A percentile compares a stretch with the other conserved stretches of the same genome.
phyloP scores from a whole-genome alignment of 1,140 invertebrate genomes.

The Pseudomyrmex concolor region DNA sequence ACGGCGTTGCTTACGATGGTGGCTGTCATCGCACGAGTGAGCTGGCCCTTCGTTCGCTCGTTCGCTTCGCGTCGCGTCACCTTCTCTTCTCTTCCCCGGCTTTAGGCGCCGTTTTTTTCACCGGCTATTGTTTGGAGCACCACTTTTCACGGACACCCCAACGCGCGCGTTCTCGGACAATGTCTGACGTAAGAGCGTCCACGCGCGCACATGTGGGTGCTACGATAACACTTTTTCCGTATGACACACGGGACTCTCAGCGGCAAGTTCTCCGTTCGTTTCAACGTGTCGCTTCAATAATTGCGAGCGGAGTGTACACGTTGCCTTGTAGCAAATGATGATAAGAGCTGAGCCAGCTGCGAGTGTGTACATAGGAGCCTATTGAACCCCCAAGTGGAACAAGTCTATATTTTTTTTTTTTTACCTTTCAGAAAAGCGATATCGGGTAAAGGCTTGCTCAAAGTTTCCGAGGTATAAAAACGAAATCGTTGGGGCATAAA shows the following conservation, averaged over 20 bases:
- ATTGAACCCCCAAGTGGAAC: slow-evolving; percentile 22
- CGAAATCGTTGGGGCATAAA: not conserved
- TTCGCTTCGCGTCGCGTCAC: slow-evolving; percentile 44
- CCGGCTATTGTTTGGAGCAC: slow-evolving; percentile 59
- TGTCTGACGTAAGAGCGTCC: slow-evolving; percentile 53
- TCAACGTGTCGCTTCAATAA: slow-evolving; percentile 48
- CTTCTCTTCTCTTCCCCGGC: slow-evolving; percentile 30
- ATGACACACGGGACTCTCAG: slow-evolving; percentile 36
- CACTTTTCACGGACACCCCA: slow-evolving; percentile 57
- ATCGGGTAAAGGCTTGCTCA: not conserved
- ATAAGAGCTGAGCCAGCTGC: slow-evolving; percentile 21
- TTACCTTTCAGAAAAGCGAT: not conserved
- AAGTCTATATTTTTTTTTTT: slow-evolving; percentile 7
- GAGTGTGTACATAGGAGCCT: not conserved
- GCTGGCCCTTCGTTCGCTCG: slow-evolving; percentile 24
- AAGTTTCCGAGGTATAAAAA: not conserved
- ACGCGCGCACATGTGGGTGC: slow-evolving; percentile 29
- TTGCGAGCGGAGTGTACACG: slow-evolving; percentile 16
- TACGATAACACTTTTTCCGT: slow-evolving; percentile 38
- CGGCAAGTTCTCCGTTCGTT: slow-evolving; percentile 45
- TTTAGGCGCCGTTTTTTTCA: slow-evolving; percentile 60
- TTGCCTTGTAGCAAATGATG: slow-evolving; percentile 17
- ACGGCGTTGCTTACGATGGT: slow-evolving; percentile 57
- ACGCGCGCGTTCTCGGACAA: slow-evolving; percentile 41
- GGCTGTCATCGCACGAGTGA: slow-evolving; percentile 62